These are phyloP conservation scores for Glareola pratincola DNA, from an alignment of 2,113 vertebrate species.

Conservation along the genomic window DNA sequence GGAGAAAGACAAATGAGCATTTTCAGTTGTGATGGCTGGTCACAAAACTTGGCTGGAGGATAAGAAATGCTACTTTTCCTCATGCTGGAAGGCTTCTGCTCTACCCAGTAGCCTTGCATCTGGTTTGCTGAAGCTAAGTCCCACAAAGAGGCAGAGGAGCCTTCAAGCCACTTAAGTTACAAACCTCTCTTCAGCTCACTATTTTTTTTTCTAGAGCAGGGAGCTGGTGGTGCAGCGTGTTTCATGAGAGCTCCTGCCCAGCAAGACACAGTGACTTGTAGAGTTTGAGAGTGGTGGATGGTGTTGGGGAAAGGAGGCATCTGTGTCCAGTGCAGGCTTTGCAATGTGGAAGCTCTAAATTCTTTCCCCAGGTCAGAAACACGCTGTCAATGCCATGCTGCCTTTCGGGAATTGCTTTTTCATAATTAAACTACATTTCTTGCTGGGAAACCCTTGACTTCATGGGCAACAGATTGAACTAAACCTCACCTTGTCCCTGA, in stretches of 20 bases:
- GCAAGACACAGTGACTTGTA: not conserved
- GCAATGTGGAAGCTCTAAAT: not conserved
- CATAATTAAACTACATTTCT: not conserved
- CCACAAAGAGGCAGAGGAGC: not conserved
- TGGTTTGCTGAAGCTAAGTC: not conserved
- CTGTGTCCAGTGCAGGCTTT: not conserved
- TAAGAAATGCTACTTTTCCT: not conserved
- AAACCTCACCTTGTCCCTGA: not conserved
- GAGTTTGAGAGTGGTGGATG: not conserved
- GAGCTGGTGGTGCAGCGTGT: not conserved
- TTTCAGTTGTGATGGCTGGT: not conserved
- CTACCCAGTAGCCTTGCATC: not conserved
- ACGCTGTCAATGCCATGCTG: not conserved
- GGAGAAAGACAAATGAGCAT: not conserved
- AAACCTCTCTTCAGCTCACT: not conserved
- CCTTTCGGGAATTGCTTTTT: not conserved
- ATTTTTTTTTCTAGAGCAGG: not conserved
- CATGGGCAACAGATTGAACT: not conserved
- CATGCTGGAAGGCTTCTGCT: not conserved
- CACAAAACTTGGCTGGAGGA: not conserved
- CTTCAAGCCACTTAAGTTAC: not conserved
- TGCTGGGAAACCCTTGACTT: not conserved
- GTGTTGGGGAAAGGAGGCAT: not conserved
- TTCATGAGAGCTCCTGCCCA: not conserved
- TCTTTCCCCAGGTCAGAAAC: not conserved